Evolutionary conservation across 30 jellyfish, hydroid and myxozoan species (phyloP).

Genomic region (Hydractinia symbiolongicarpus): DNA sequence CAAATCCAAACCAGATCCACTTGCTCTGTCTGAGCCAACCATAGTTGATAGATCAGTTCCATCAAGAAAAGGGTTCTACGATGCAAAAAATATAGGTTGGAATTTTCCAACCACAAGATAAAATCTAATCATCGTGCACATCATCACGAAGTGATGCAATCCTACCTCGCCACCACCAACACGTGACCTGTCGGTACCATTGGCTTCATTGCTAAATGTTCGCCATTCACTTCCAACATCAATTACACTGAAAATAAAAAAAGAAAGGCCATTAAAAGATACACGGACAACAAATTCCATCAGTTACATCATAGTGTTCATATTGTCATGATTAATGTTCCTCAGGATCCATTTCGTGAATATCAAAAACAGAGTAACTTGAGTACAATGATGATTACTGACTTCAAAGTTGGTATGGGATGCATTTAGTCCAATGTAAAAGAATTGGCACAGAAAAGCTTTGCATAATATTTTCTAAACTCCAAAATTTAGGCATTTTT

Average conservation of each 20-base stretch:
- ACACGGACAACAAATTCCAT: not conserved
- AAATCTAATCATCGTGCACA: not conserved
- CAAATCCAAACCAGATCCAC: constrained; percentile 85
- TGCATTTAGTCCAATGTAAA: no score
- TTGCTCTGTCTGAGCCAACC: constrained; percentile 92
- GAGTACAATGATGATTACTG: no score
- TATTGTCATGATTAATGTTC: no score
- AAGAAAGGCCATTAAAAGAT: not conserved
- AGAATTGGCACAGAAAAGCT: no score
- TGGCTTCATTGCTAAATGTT: constrained; percentile 86
- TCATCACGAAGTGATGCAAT: not conserved
- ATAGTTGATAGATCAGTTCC: constrained; percentile 90
- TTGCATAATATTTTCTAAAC: no score
- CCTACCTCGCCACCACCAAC: constrained; percentile 96
- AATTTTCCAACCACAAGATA: not conserved
- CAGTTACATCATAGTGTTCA: not conserved
- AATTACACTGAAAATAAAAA: constrained; percentile 52
- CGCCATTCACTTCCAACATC: constrained; percentile 99
- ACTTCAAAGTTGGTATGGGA: no score
- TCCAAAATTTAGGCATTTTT: no score
- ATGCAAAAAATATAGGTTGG: not conserved
- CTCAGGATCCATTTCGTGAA: no score
- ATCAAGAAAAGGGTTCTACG: constrained; percentile 74
- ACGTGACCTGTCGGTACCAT: constrained; percentile 91
- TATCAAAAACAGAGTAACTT: no score